phyloP scores from a whole-genome alignment of 2,797 vertebrate genomes.

The Lates japonicus region DNA sequence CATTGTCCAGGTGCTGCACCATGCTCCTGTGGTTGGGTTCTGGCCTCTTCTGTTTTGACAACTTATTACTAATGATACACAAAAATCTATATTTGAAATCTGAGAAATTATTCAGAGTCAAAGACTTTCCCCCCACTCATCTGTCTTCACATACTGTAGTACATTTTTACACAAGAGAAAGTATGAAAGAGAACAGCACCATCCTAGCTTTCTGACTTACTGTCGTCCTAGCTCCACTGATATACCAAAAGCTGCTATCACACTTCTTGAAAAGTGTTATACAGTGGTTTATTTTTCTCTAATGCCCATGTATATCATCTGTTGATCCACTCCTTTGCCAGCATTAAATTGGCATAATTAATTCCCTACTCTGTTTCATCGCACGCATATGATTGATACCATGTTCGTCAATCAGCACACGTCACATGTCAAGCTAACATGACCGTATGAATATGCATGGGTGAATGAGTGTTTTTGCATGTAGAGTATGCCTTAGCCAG shows the following conservation, averaged over 20 bases:
- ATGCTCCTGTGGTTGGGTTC: too few species aligned
- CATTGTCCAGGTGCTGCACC: not conserved
- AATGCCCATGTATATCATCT: not conserved
- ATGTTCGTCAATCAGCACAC: constrained; percentile 43
- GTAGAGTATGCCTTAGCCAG: constrained; percentile 14
- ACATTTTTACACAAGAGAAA: not conserved
- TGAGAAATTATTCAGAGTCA: not conserved
- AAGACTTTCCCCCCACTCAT: not conserved
- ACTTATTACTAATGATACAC: not conserved
- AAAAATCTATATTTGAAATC: not conserved
- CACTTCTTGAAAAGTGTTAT: not conserved
- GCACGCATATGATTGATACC: constrained; percentile 18
- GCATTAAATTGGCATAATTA: constrained; percentile 24
- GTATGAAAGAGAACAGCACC: not conserved
- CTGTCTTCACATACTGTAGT: not conserved
- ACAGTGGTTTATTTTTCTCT: not conserved
- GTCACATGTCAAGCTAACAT: constrained; percentile 40
- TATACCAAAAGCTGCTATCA: constrained; percentile 1
- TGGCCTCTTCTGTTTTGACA: not conserved
- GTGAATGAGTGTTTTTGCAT: not conserved
- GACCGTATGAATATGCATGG: constrained; percentile 48
- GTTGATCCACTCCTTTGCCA: constrained; percentile 15
- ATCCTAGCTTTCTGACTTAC: not conserved
- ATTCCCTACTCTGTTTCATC: constrained; percentile 28
- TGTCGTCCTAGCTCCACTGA: not conserved